phyloP scores from a whole-genome alignment of 2,888 invertebrate genomes.

The Acanthosepion pharaonis region DNA sequence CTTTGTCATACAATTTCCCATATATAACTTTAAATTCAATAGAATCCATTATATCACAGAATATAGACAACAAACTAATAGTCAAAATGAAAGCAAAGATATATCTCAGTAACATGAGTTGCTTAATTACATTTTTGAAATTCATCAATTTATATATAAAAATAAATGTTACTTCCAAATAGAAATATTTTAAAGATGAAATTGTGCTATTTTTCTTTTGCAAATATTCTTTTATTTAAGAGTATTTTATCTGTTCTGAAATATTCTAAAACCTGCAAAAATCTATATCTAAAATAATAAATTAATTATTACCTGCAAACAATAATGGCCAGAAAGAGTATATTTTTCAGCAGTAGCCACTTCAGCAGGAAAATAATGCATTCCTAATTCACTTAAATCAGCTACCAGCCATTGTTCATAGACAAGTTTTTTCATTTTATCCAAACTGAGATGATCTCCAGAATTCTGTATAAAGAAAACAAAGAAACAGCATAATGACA shows the following conservation, averaged over 20 bases:
- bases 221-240: no score
- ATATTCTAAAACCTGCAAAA: background rate
- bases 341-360: slow-evolving; percentile 55
- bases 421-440: slow-evolving; percentile 63
- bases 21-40: no score
- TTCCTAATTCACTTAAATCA: slow-evolving; percentile 68
- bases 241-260: background rate
- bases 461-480: slow-evolving; percentile 20
- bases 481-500: background rate
- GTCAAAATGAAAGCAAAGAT: no score
- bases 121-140: no score
- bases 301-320: slow-evolving; percentile 64
- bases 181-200: no score
- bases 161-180: no score
- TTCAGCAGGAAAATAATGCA: slow-evolving; percentile 63
- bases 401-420: slow-evolving; percentile 72
- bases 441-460: slow-evolving; percentile 46
- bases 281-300: background rate
- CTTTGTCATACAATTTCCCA: no score
- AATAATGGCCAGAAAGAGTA: slow-evolving; percentile 63
- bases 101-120: no score
- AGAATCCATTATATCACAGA: no score
- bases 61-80: no score
- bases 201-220: no score
- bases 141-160: no score